Base-by-base conservation (phyloP, 2,888 invertebrate genomes). In the Athripsodes cinereus region DNA sequence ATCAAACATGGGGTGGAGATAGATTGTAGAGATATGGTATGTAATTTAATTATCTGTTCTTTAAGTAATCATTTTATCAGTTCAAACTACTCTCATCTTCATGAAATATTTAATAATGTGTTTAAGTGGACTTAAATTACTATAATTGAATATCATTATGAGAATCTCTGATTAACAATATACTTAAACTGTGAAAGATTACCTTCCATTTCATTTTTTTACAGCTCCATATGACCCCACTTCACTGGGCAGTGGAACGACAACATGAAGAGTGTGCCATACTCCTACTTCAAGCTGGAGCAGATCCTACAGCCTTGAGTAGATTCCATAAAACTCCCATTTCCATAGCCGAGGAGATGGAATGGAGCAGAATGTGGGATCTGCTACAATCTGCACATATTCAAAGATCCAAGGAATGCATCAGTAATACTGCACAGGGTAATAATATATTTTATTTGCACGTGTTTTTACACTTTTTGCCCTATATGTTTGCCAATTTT, bases 161-260 rank as follows among this genome's bases (percentile, higher is more conserved):
- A n/a, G n/a, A n/a, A n/a, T n/a, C n/a, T n/a, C n/a, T n/a, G n/a
- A n/a, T n/a, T n/a, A n/a, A n/a, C n/a, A n/a, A n/a, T n/a, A n/a
- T n/a, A n/a, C n/a, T n/a, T n/a, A n/a, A n/a, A n/a, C n/a, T n/a
- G n/a, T n/a, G n/a, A n/a, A n/a, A n/a, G n/a, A n/a, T n/a, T n/a
- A n/a, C n/a, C n/a, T n/a, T n/a, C n/a, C n/a, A n/a, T n/a, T n/a
- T n/a, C n/a, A n/a, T 26, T 10, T 26, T 26, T 47, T 67, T 75
- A 49, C 68, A 91, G 90, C 73, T 92, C 18, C 83, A 84, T 67
- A 92, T 92, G 95, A 95, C 95, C 46, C 92, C 96, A 40, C 78
- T 96, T 58, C 96, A 96, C 76, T 96, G 96, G 96, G 94, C 96
- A 5, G 89, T 89, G 46, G 90, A 92, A 74, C 86, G 88, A 67